Percentiles rank a stretch among this genome's conserved stretches.
phyloP scores from a whole-genome alignment of 1,140 invertebrate genomes.

The Macrobrachium nipponense region DNA sequence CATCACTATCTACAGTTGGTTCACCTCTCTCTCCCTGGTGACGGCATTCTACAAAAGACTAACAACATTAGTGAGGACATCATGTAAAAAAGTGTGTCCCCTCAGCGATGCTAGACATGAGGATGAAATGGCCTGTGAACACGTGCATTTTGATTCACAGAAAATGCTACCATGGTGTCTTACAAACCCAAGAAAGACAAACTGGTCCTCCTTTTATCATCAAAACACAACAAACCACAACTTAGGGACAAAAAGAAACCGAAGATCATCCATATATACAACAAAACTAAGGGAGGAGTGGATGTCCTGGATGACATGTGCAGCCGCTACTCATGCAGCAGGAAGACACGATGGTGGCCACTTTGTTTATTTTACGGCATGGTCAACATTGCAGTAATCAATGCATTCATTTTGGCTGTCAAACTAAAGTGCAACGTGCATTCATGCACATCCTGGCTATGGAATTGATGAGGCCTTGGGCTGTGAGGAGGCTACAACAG shows the following conservation, averaged over 20 bases:
- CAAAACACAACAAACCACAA: conserved; percentile 64
- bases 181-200: conserved; percentile 67
- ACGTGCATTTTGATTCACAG: conserved; percentile 65
- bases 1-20: no score
- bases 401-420: conserved; percentile 38
- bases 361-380: conserved; percentile 61
- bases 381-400: conserved; percentile 59
- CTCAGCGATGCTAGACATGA: no score
- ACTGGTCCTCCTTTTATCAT: conserved; percentile 67
- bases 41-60: no score
- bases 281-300: conserved; percentile 68
- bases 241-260: conserved; percentile 66
- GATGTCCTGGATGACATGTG: conserved; percentile 67
- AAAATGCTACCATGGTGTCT: conserved; percentile 66
- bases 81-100: no score
- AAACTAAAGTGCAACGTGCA: background rate
- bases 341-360: no score
- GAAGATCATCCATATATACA: conserved; percentile 68
- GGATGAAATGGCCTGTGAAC: conserved; percentile 55
- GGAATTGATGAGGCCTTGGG: conserved; percentile 3
- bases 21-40: no score
- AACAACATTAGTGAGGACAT: no score
- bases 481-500: background rate
- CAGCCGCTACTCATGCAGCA: conserved; percentile 41
- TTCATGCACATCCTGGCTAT: conserved; percentile 11